Evolutionary conservation across 64 coral and sea anemone species (phyloP), one percentile per base, ranked within the genome.

Genomic region (Dendronephthya gigantea): DNA sequence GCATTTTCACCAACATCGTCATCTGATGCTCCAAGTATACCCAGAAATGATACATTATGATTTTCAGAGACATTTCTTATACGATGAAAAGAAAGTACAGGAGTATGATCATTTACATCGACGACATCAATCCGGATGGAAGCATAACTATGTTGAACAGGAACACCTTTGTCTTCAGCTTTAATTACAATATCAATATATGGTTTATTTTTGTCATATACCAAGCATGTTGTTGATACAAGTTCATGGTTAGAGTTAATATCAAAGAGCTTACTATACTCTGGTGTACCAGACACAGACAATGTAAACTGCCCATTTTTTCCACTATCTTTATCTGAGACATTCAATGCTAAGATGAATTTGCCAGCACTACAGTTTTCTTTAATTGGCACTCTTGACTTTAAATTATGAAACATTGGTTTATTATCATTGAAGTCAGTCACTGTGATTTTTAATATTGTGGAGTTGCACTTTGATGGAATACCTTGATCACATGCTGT

Each of bases 51-150:
- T 33, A 37, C 9, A 12, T 31, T 35, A 39, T 79, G 32, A 79
- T 79, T 79, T 79, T 79, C 72, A 36, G 2, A 16, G 15, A 79
- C 36, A 9, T 19, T 10, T 79, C 15, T 36, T 10, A 36, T 28
- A 10, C 34, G 7, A 79, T 15, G 72, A 0, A 9, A 17, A 33
- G 30, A 79, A 16, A 79, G 36, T 79, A 28, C 72, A 36, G 72
- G 72, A 33, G 19, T 15, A 79, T 79, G 72, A 29, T 79, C 72
- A 79, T 79, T 79, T 39, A 79, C 22, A 79, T 79, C 72, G 37
- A 79, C 31, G 15, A 79, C 29, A 34, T 33, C 32, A 36, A 79
- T 29, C 15, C 36, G 72, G 15, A 79, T 79, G 16, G 72, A 28
- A 19, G 37, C 29, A 35, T 79, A 0, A 79, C 17, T 79, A 35